phyloP scores from a whole-genome alignment of 2,113 vertebrate genomes.

The Trachemys scripta region DNA sequence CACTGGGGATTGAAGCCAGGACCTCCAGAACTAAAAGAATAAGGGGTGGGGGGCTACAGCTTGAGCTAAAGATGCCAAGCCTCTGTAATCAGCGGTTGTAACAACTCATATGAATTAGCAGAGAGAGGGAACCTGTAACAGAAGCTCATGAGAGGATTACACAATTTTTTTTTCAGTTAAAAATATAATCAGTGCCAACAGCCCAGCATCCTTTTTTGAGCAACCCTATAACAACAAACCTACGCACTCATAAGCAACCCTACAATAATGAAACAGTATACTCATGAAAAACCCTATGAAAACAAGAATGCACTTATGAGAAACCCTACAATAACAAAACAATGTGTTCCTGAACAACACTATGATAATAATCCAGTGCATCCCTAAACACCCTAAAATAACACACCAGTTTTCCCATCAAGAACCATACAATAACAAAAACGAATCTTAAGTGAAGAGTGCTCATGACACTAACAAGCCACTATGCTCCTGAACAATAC shows the following conservation, averaged over 20 bases:
- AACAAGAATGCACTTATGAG: too few relatives aligned
- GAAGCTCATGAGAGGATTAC: too few relatives aligned
- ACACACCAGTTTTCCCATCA: accelerated
- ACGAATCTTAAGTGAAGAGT: accelerated
- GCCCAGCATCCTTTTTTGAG: too few relatives aligned
- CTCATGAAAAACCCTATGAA: too few relatives aligned
- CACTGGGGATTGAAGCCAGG: too few relatives aligned
- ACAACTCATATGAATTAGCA: too few relatives aligned
- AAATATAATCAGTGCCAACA: not conserved
- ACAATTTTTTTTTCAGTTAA: too few relatives aligned
- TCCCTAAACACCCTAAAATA: accelerated
- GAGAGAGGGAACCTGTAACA: too few relatives aligned
- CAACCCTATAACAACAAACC: not conserved
- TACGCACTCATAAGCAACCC: accelerated
- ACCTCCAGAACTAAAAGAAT: too few relatives aligned
- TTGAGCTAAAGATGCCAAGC: too few relatives aligned
- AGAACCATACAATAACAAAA: accelerated
- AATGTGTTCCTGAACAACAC: accelerated
- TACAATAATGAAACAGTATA: not conserved
- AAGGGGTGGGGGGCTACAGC: too few relatives aligned
- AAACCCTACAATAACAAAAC: accelerated
- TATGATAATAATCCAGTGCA: accelerated
- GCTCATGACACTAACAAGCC: accelerated
- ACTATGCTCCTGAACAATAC: accelerated
- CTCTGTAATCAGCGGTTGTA: too few relatives aligned